These are phyloP conservation scores for Synergus laeviventris DNA, from an alignment of 2,888 invertebrate species.

Conservation along the genomic window DNA sequence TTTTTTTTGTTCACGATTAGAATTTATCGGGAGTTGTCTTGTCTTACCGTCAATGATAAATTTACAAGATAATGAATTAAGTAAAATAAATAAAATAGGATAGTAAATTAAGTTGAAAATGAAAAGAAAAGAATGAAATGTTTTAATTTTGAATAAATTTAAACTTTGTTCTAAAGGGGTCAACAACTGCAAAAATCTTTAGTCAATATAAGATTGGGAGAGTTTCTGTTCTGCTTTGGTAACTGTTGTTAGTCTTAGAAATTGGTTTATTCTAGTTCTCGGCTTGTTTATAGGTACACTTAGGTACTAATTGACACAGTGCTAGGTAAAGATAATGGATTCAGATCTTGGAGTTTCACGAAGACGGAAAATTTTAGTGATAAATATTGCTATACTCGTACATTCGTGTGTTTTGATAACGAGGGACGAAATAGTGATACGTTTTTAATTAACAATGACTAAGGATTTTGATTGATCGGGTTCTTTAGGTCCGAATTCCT, in stretches of 20 bases:
- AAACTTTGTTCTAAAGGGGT: background rate
- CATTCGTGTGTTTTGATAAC: slow-evolving; percentile 11
- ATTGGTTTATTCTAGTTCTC: slow-evolving; percentile 2
- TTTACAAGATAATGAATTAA: background rate
- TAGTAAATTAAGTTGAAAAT: too few relatives aligned
- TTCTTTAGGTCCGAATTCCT: background rate
- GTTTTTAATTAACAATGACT: background rate
- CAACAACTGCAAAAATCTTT: background rate
- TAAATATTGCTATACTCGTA: too few relatives aligned
- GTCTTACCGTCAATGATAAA: background rate
- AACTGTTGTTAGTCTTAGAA: background rate
- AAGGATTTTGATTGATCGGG: background rate
- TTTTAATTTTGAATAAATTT: background rate
- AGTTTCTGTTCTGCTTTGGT: background rate
- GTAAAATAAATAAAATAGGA: background rate
- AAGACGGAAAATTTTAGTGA: slow-evolving; percentile 64
- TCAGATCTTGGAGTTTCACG: slow-evolving; percentile 40
- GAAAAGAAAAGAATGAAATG: too few relatives aligned
- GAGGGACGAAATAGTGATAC: slow-evolving; percentile 35
- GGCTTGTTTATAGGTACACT: slow-evolving; percentile 23
- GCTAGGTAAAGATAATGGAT: slow-evolving; percentile 49
- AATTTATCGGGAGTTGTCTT: background rate
- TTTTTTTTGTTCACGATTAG: background rate
- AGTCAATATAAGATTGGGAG: background rate
- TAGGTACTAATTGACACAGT: slow-evolving; percentile 4